phyloP scores from a whole-genome alignment of 2,888 invertebrate genomes.

The Acanthosepion lycidas region DNA sequence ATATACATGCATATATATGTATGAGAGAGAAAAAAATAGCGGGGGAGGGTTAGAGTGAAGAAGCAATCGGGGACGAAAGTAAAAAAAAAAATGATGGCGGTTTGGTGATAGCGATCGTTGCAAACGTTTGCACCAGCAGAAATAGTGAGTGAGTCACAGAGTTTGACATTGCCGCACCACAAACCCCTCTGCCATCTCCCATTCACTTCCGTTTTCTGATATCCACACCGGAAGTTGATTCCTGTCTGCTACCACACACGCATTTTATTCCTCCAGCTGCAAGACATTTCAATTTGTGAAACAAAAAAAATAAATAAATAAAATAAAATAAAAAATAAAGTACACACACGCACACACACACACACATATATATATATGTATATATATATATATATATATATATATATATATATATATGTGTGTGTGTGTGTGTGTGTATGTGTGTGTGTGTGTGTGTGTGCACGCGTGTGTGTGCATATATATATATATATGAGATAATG shows the following conservation, averaged over 20 bases:
- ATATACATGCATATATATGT: no score
- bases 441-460: no score
- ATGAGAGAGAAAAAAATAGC: no score
- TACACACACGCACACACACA: no score
- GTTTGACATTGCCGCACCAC: not conserved
- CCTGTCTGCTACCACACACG: not conserved
- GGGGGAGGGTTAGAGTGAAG: no score
- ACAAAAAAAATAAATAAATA: no score
- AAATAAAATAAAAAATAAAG: no score
- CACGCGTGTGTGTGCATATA: no score
- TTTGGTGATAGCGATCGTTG: not conserved
- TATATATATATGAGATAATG: not conserved
- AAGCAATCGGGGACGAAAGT: not conserved
- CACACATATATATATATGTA: not conserved
- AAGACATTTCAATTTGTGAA: not conserved
- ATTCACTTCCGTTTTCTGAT: not conserved
- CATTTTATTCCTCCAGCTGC: not conserved
- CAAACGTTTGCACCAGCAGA: constrained; percentile 33
- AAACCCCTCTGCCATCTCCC: not conserved
- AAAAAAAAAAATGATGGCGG: not conserved
- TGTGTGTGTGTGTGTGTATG: no score
- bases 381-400: not conserved
- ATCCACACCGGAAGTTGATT: constrained; percentile 11
- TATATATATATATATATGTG: not conserved
- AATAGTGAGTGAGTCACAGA: not conserved